These are phyloP conservation scores for Cheilosia urbana DNA, from an alignment of 2,888 invertebrate genomes.

Conservation along the genomic window DNA sequence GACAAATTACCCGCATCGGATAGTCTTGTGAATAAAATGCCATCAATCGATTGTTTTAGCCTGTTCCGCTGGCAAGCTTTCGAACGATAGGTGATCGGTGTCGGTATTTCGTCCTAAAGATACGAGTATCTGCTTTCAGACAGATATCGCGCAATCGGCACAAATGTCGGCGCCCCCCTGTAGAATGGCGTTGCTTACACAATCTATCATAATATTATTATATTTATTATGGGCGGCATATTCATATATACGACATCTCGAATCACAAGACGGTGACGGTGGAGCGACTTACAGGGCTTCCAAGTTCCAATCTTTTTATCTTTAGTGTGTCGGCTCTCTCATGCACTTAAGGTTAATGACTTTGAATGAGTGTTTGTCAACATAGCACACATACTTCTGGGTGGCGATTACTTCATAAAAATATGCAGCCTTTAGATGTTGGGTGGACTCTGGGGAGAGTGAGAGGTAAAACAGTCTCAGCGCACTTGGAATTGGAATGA, in stretches of 20 bases:
- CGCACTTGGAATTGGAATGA: constrained; percentile 21
- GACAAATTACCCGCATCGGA: constrained; percentile 67
- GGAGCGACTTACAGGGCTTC: constrained; percentile 17
- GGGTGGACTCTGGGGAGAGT: not conserved
- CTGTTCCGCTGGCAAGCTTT: constrained; percentile 20
- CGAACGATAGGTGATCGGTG: constrained; percentile 26
- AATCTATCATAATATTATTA: constrained; percentile 59
- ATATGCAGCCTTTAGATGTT: constrained; percentile 28
- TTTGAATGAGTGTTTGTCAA: constrained; percentile 62
- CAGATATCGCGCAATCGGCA: constrained; percentile 30
- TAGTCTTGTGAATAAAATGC: not conserved
- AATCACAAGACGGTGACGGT: constrained; percentile 24
- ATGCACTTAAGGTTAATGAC: constrained; percentile 67
- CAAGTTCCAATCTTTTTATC: constrained; percentile 50
- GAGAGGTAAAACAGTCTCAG: not conserved
- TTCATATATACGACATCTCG: not conserved
- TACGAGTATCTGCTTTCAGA: not conserved
- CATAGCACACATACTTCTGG: constrained; percentile 53
- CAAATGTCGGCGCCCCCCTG: constrained; percentile 54
- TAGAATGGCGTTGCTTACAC: constrained; percentile 48
- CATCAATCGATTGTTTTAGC: constrained; percentile 34
- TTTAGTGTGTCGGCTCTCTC: constrained; percentile 30
- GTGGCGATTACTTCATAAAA: constrained; percentile 45
- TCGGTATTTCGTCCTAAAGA: constrained; percentile 38
- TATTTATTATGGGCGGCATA: constrained; percentile 4